phyloP scores from a whole-genome alignment of 92 coral and sea anemone species.

The Zoanthus sociatus region DNA sequence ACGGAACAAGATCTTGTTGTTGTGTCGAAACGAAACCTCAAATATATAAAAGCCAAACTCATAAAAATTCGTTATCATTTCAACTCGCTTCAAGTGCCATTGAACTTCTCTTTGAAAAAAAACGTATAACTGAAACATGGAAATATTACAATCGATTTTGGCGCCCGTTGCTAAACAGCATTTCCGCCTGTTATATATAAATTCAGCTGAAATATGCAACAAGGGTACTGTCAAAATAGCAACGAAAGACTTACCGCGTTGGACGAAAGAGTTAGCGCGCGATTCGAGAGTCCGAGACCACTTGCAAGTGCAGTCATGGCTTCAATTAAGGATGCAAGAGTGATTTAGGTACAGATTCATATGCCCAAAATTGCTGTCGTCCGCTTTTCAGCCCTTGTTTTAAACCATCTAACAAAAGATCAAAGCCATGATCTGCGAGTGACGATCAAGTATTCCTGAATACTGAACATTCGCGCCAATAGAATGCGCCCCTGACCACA shows the following conservation, averaged over 20 bases:
- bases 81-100: conserved; percentile 33
- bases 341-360: conserved; percentile 17
- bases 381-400: background rate
- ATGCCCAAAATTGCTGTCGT: background rate
- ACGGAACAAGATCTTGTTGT: conserved; percentile 35
- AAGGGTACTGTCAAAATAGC: conserved; percentile 37
- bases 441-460: conserved; percentile 39
- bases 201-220: conserved; percentile 29
- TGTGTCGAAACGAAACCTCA: conserved; percentile 30
- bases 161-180: conserved; percentile 33
- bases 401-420: conserved; percentile 33
- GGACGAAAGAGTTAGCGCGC: conserved; percentile 26
- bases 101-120: conserved; percentile 23
- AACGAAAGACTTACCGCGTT: conserved; percentile 35
- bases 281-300: conserved; percentile 34
- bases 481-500: conserved; percentile 54
- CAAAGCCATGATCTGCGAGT: conserved; percentile 40
- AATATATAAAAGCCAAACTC: conserved; percentile 13
- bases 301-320: conserved; percentile 41
- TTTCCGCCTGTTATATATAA: conserved; percentile 40
- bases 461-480: conserved; percentile 49
- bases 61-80: conserved; percentile 28
- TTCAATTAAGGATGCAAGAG: conserved; percentile 15
- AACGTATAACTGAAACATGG: background rate
- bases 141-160: conserved; percentile 20